Evolutionary conservation across 2,797 vertebrate genomes (phyloP), one percentile per base, ranked within the genome.

Genomic region (Sebastes goodei): DNA sequence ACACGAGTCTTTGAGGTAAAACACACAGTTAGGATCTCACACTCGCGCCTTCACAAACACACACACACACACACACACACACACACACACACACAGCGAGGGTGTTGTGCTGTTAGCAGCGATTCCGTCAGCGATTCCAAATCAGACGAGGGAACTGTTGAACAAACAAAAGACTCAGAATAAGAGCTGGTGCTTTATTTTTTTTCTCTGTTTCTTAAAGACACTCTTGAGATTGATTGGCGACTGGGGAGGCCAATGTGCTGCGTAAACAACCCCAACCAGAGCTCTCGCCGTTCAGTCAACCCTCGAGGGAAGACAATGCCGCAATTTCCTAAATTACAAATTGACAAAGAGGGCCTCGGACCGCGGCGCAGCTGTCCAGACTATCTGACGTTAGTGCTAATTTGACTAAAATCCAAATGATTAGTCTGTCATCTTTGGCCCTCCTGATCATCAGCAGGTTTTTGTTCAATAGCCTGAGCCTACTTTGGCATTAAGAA

Each of bases 311-410:
- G 91, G 90, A 91, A 86, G 86, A 93, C 89, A 92, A 88, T 91
- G 87, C 81, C 20, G 91, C 91, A 92, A 89, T 94, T 90, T 93
- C 81, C 86, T 86, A 92, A 93, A 94, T 93, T 92, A 87, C 89
- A 93, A 92, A 94, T 94, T 92, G 93, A 94, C 92, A 88, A 89
- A 90, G 86, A 63, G 78, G 59, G 64, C 35, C 55, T 74, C 29
- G 29, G 72, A 78, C 64, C 46, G 12, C 10, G 11, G 20, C 69
- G 69, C 59, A 67, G 83, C 86, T 72, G 71, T 85, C 81, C 38
- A 46, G 64, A 69, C 73, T 72, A 72, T 86, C 69, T 68, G 81
- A 80, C 25, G 33, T 87, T 82, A 84, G 76, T 81, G 90, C 88
- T 90, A 87, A 88, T 91, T 81, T 88, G 84, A 87, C 91, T 88